phyloP scores from a whole-genome alignment of 2,113 vertebrate genomes.

The Phrynosoma platyrhinos region DNA sequence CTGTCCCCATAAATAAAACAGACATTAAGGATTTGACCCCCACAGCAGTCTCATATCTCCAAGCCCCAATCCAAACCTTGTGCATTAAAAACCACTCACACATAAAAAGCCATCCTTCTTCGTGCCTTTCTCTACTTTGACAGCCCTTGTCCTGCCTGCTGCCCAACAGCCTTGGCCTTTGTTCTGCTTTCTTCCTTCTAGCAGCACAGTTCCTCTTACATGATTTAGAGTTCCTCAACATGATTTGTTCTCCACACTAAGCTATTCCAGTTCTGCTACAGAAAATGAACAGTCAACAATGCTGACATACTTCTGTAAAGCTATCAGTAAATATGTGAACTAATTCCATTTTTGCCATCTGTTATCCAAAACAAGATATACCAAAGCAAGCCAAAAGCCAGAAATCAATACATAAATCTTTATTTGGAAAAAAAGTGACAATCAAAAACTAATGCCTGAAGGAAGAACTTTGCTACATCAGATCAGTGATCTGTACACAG shows the following conservation, averaged over 20 bases:
- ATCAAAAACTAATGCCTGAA: too few relatives aligned
- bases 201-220: not conserved
- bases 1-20: too few relatives aligned
- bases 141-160: not conserved
- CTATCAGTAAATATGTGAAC: not conserved
- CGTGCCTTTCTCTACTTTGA: not conserved
- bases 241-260: not conserved
- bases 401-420: too few relatives aligned
- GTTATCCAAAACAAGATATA: too few relatives aligned
- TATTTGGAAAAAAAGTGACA: too few relatives aligned
- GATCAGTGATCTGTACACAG: too few relatives aligned
- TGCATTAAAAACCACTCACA: not conserved
- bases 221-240: not conserved
- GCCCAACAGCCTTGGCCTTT: not conserved
- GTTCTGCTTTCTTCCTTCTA: not conserved
- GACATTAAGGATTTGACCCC: too few relatives aligned
- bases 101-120: not conserved
- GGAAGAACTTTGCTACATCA: too few relatives aligned
- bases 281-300: not conserved
- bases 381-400: too few relatives aligned
- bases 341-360: too few relatives aligned
- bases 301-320: not conserved
- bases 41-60: not conserved
- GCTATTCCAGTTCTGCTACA: not conserved
- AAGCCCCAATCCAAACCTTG: not conserved